These are phyloP conservation scores for Eulemur macaco DNA, from an alignment of 2,113 vertebrate genomes.

Conservation along the genomic window DNA sequence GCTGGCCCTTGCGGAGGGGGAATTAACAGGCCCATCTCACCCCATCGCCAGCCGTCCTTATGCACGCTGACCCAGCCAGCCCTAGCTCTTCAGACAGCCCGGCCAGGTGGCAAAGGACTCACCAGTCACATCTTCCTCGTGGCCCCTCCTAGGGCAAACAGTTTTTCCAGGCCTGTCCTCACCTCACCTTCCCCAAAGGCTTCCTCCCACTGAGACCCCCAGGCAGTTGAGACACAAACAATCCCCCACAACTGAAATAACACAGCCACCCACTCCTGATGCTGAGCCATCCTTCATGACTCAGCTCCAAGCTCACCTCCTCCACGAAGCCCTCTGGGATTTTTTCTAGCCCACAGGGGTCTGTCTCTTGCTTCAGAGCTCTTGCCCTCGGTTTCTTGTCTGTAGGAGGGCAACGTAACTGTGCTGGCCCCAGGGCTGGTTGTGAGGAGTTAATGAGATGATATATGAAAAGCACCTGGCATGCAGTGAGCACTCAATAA, in stretches of 20 bases:
- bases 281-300: neutral
- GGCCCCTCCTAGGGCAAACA: neutral
- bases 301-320: neutral
- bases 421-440: neutral
- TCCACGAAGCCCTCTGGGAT: neutral
- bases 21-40: too few species aligned
- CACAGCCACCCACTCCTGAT: neutral
- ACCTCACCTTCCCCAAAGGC: neutral
- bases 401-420: neutral
- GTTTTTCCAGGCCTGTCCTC: neutral
- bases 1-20: neutral
- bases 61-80: fast-evolving
- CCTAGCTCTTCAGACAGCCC: neutral
- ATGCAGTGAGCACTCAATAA: neutral
- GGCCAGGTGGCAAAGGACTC: neutral
- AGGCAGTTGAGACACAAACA: neutral
- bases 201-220: neutral
- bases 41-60: neutral
- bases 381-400: neutral
- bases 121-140: neutral
- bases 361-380: neutral
- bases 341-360: neutral
- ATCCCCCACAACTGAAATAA: neutral
- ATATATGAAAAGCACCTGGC: neutral
- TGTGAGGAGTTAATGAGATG: neutral